A percentile compares a stretch with the other conserved stretches of the same genome.
These are phyloP conservation scores for Anomalospiza imberbis DNA, from an alignment of 2,797 vertebrate genomes.

Conservation along the genomic window DNA sequence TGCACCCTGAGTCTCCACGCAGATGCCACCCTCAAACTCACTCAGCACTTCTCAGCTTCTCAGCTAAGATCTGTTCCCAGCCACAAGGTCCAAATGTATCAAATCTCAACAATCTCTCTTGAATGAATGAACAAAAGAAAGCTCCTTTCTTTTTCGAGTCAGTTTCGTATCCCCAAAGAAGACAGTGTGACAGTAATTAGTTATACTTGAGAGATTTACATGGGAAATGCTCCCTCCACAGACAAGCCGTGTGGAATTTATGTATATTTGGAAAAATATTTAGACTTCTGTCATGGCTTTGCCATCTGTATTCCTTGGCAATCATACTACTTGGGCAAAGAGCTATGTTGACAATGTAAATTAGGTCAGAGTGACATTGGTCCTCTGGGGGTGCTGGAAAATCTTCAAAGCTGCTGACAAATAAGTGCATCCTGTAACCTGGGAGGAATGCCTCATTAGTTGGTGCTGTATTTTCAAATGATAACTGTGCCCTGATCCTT, in stretches of 20 bases:
- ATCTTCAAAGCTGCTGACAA: neutral
- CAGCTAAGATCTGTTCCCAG: neutral
- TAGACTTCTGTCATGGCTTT: conserved; percentile 20
- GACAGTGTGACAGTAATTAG: neutral
- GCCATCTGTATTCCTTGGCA: conserved; percentile 25
- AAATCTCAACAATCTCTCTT: neutral
- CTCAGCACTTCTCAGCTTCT: accelerated
- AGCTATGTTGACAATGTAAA: neutral
- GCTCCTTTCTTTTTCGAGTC: neutral
- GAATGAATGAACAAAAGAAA: neutral
- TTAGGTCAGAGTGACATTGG: neutral
- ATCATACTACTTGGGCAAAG: neutral
- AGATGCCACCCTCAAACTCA: neutral
- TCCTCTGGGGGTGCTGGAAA: neutral
- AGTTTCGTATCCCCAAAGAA: neutral
- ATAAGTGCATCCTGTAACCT: neutral
- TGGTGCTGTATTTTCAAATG: neutral
- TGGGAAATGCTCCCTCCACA: neutral
- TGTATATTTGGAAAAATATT: conserved; percentile 36
- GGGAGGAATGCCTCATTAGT: neutral
- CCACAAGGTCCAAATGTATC: neutral
- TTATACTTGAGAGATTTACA: neutral
- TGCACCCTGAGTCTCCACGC: neutral
- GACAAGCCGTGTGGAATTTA: neutral
- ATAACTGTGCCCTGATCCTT: neutral